Percentiles rank a stretch among this genome's conserved stretches.
Conservation (phyloP, 2,113 vertebrate genomes). For the Oxygymnocypris stewartii region DNA sequence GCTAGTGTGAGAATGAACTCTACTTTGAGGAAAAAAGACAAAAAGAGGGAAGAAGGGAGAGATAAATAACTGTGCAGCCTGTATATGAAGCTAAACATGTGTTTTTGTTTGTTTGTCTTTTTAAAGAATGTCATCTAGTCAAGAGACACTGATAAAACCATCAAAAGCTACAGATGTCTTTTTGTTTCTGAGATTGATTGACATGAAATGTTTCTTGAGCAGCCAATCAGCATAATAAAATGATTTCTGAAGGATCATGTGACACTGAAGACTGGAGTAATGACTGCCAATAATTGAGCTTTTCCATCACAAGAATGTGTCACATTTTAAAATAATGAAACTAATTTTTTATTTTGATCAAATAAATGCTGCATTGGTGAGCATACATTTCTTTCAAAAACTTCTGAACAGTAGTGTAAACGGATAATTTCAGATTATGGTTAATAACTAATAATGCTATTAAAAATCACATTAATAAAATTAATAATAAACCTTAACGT, state of each 20-base stretch:
- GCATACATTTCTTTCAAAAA: neutral
- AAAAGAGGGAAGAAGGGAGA: neutral
- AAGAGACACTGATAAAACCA: neutral
- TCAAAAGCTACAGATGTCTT: too few species aligned
- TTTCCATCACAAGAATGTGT: neutral
- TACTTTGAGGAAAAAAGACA: neutral
- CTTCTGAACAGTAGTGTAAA: neutral
- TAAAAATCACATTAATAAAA: neutral
- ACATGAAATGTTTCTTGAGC: neutral
- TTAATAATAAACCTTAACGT: neutral
- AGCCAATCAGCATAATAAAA: neutral
- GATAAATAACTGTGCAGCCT: neutral
- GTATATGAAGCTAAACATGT: too few species aligned
- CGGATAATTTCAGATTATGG: neutral
- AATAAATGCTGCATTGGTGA: neutral
- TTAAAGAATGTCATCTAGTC: neutral
- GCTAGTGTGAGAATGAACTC: conserved; percentile 41
- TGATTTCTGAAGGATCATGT: neutral
- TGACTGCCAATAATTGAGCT: neutral
- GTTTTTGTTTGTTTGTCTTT: neutral
- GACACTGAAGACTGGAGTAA: neutral
- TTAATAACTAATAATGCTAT: neutral
- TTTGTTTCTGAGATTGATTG: neutral
- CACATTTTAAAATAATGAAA: neutral
- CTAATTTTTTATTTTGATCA: neutral